Percentiles rank a stretch among this genome's conserved stretches.
phyloP scores from a whole-genome alignment of 1,140 invertebrate species.

The Sweltsa coloradensis region DNA sequence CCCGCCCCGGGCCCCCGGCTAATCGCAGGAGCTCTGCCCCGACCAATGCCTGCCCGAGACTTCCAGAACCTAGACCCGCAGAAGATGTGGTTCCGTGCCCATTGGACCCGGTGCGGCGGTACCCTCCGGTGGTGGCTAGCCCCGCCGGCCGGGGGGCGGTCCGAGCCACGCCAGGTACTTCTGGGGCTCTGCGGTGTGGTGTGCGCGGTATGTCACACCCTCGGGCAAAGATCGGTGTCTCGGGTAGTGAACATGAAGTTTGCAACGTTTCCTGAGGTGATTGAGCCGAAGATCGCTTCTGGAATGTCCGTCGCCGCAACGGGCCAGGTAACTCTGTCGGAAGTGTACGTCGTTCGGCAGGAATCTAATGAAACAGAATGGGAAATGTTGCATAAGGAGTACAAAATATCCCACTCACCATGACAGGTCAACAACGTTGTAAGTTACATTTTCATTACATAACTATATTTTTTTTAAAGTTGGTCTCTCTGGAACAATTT shows the following conservation, averaged over 20 bases:
- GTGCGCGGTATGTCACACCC: slow-evolving; percentile 63
- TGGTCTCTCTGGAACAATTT: too few species aligned
- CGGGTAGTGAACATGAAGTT: slow-evolving; percentile 67
- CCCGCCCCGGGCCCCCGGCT: slow-evolving; percentile 62
- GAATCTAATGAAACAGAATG: slow-evolving; percentile 35
- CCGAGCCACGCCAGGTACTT: slow-evolving; percentile 13
- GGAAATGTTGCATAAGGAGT: too few species aligned
- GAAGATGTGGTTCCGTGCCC: neutral
- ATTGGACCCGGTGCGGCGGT: neutral
- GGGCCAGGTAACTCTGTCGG: slow-evolving; percentile 49
- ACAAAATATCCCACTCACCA: neutral
- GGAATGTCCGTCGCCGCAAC: slow-evolving; percentile 30
- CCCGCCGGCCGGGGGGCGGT: slow-evolving; percentile 6
- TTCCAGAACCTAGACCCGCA: slow-evolving; percentile 17
- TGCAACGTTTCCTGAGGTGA: slow-evolving; percentile 45
- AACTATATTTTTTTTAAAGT: too few species aligned
- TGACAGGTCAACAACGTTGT: too few species aligned
- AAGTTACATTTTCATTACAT: too few species aligned
- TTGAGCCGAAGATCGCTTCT: slow-evolving; percentile 31
- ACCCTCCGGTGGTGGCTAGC: neutral
- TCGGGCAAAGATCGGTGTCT: slow-evolving; percentile 69
- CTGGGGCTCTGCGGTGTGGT: slow-evolving; percentile 33
- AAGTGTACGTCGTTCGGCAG: slow-evolving; percentile 52
- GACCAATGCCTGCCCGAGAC: slow-evolving; percentile 49
- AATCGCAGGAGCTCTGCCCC: slow-evolving; percentile 62